Base-by-base conservation (phyloP, 1,140 invertebrate species). In the Meloidogyne hapla region DNA sequence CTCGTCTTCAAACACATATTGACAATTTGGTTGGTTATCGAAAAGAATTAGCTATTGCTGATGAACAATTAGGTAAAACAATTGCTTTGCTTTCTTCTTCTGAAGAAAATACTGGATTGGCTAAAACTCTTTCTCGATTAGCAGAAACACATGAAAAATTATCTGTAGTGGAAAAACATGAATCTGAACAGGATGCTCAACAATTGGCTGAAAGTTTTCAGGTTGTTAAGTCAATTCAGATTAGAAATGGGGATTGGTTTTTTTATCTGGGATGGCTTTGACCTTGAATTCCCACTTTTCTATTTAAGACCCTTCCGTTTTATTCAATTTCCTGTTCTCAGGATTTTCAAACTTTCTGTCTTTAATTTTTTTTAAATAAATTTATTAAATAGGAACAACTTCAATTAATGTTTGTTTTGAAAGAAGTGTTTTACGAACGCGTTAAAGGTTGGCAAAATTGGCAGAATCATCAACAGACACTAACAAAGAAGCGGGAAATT, bases 371-470 rank as follows among this genome's bases (percentile, higher is more conserved):
- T 33, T 5, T 0, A 0, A 33, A 33, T 33, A 0, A 33, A 33
- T 33, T 33, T 48, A 21, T 12, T 38, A 15, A 82, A 83, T 73
- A 79, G 23, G 96, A 99, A 88, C 98, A 99, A 87, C 91, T 99
- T 33, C 92, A 93, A 8, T 89, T 99, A 1, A 80, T 83, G 9
- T 42, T 42, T 6, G 82, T 77, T 45, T 74, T 89, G 1, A 84
- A 93, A 91, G 94, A 96, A 87, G 94, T 95, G 21, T 96, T 99
- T 84, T 94, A 96, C 87, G 95, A 98, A 88, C 90, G 96, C 82
- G 94, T 98, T 0, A 98, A 99, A 90, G 92, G 93, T 0, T 99
- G 96, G 88, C 95, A 98, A 89, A 93, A 93, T 82, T 98, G 96
- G 94, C 95, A 98, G 88, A 94, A 95, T 86, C 93, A 95, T 63